Conservation (phyloP, 92 coral and sea anemone genomes). For the Umimayanthus kanabou region DNA sequence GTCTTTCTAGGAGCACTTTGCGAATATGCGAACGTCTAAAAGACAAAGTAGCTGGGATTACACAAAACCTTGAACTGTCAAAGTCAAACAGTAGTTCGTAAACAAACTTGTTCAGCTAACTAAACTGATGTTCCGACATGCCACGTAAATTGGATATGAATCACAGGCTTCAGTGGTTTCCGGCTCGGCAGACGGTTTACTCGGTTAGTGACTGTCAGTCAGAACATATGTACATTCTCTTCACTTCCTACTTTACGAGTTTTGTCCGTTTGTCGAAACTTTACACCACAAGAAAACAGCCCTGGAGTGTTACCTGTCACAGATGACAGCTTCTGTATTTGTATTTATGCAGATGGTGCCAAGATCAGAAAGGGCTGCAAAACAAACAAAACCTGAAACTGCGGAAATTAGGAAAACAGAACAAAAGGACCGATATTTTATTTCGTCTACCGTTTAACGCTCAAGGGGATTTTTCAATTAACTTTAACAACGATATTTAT, state of each 20-base stretch:
- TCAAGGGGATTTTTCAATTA: not conserved
- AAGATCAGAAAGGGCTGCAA: not conserved
- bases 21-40: not conserved
- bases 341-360: not conserved
- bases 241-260: not conserved
- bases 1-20: not conserved
- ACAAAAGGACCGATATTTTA: not conserved
- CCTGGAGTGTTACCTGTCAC: not conserved
- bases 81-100: not conserved
- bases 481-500: not conserved
- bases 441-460: not conserved
- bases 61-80: not conserved
- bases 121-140: not conserved
- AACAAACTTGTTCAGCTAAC: constrained; percentile 15
- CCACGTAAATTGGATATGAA: not conserved
- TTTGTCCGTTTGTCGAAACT: not conserved
- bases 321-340: not conserved
- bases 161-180: not conserved
- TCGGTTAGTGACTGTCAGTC: not conserved
- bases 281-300: not conserved
- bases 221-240: not conserved
- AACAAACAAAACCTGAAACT: not conserved
- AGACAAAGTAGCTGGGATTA: not conserved
- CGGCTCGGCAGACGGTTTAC: not conserved
- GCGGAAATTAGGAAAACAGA: constrained; percentile 20